These are phyloP conservation scores for Rallus crepitans DNA, from an alignment of 2,797 vertebrate species.

Conservation along the genomic window DNA sequence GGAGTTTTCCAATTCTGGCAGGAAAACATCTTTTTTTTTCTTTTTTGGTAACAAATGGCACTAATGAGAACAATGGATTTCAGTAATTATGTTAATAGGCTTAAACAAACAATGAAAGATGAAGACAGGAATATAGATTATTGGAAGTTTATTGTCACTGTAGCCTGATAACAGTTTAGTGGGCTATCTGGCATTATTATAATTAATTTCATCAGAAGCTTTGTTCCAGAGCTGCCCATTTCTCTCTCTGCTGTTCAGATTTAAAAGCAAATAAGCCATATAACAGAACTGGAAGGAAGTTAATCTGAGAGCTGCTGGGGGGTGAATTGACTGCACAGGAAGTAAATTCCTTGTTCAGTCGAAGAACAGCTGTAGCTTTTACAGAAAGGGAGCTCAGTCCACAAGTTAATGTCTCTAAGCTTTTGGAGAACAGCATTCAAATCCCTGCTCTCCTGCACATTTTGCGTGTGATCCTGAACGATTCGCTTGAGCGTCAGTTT, in stretches of 20 bases:
- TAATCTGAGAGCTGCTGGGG: background rate
- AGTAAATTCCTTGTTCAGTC: conserved; percentile 4
- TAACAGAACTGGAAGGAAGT: conserved; percentile 2
- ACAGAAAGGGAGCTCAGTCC: background rate
- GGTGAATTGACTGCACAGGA: background rate
- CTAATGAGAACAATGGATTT: conserved; percentile 51
- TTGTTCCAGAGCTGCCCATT: background rate
- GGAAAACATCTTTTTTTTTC: background rate
- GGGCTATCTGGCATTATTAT: background rate
- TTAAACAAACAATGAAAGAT: conserved; percentile 65
- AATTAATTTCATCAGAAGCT: background rate
- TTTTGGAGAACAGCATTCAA: background rate
- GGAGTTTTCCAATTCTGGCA: conserved; percentile 41
- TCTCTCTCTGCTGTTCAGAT: background rate
- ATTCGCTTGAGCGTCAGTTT: background rate
- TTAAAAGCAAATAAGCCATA: background rate
- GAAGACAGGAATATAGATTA: conserved; percentile 54
- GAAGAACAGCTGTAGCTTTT: conserved; percentile 24
- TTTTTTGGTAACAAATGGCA: conserved; percentile 47
- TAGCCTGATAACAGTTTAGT: conserved; percentile 35
- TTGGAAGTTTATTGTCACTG: conserved; percentile 48
- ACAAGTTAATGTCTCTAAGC: background rate
- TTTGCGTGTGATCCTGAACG: background rate
- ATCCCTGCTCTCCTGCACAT: background rate
- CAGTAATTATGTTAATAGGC: conserved; percentile 54